Conservation (phyloP, 35 echinoderm and acorn worm genomes). For the Holothuria glaberrima region DNA sequence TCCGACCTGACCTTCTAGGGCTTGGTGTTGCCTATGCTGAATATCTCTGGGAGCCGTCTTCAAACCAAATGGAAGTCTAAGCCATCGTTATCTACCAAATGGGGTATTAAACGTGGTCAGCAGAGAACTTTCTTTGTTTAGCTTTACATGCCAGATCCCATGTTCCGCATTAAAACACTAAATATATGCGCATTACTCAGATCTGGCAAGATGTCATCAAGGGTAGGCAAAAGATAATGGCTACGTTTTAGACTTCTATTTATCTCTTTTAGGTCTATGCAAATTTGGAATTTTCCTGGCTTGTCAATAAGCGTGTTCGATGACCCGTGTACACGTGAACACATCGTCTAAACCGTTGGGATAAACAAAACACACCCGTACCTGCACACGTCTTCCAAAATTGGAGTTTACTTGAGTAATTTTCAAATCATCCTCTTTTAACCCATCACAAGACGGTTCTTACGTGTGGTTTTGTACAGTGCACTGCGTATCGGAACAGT, state of each 20-base stretch:
- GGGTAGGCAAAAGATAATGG: conserved; percentile 70
- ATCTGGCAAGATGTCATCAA: conserved; percentile 55
- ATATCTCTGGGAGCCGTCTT: conserved; percentile 64
- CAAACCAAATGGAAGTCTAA: conserved; percentile 56
- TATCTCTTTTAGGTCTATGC: conserved; percentile 56
- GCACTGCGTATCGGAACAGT: no score
- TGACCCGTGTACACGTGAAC: no score
- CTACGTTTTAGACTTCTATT: conserved; percentile 74
- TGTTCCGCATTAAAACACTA: conserved; percentile 29
- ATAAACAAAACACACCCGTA: no score
- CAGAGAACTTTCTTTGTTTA: conserved; percentile 50
- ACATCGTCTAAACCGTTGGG: no score
- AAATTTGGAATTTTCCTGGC: conserved; percentile 71
- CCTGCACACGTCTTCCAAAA: no score
- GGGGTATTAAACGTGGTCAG: conserved; percentile 65
- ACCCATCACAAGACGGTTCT: no score
- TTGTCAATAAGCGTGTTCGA: no score
- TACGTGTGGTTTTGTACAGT: no score
- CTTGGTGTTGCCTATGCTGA: conserved; percentile 35
- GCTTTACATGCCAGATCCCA: conserved; percentile 62
- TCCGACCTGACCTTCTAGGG: not conserved
- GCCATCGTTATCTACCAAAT: conserved; percentile 69
- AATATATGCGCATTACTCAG: not conserved
- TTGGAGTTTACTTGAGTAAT: no score
- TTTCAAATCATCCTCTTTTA: no score